Evolutionary conservation across 2,113 vertebrate species (phyloP), one percentile per base, ranked within the genome.

Genomic region (Oxyura jamaicensis): DNA sequence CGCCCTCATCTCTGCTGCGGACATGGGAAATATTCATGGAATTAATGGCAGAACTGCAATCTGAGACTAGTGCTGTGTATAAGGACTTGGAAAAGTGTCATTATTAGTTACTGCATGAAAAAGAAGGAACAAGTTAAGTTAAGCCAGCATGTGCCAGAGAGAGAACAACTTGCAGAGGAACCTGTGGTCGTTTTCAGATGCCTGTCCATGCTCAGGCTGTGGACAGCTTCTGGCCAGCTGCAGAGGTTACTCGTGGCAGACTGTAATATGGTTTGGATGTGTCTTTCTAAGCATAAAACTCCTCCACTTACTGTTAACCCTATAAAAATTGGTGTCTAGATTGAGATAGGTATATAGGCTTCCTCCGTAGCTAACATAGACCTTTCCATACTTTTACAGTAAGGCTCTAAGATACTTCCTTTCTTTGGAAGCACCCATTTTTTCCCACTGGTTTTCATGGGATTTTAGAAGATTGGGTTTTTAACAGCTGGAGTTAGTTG

Each of bases 151-250:
- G 13, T 83, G 26, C 46, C 4, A 8, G 33, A 77, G 50, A 74
- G 53, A 56, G n/a, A 50, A 74, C 36, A 85, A 85, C 60, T 25
- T 66, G 39, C 36, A 53, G 20, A 31, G 52, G 56, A 79, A 63
- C 28, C 62, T 82, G 0, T 19, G 23, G 21, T 25, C 22, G 3
- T 90, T 93, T 94, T 66, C 48, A 76, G 33, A 23, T 4, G 1
- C 16, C 1, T 5, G 11, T 69, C 13, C 33, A 22, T 60, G 13
- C n/a, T 59, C 0, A 1, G 42, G 56, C 41, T 78, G 16, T n/a
- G 48, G 48, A 15, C 41, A 28, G 13, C 16, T 80, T 85, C 68
- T 75, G 28, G 33, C 78, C 26, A 23, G 44, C n/a, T 48, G 25
- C 60, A 81, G 46, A 29, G 82, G 29, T 29, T 71, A 13, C 23